These are phyloP conservation scores for Zoanthus sociatus DNA, from an alignment of 92 coral and sea anemone species.

Conservation along the genomic window DNA sequence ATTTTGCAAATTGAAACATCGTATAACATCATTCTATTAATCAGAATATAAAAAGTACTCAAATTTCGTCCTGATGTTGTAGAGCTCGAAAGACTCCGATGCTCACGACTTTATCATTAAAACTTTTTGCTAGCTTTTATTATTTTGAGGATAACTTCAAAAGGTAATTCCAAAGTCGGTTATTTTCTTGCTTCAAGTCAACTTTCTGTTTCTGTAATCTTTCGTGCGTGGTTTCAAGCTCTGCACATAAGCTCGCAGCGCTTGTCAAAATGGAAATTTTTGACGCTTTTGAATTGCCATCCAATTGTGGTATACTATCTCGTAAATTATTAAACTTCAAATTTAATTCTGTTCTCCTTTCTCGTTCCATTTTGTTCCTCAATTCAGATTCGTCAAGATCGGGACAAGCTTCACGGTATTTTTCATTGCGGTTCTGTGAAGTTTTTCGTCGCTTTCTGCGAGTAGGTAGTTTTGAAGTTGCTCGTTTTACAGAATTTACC, in stretches of 20 bases:
- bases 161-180: conserved; percentile 18
- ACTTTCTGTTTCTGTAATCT: conserved; percentile 12
- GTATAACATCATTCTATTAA: too few species aligned
- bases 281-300: conserved; percentile 19
- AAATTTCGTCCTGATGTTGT: too few species aligned
- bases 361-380: conserved; percentile 43
- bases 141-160: conserved; percentile 13
- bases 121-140: not conserved
- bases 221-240: not conserved
- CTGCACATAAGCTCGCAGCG: conserved; percentile 29
- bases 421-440: not conserved
- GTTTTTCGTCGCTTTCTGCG: conserved; percentile 18
- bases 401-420: not conserved
- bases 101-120: not conserved
- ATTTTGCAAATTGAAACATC: too few species aligned
- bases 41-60: too few species aligned
- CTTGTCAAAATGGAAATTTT: conserved; percentile 27
- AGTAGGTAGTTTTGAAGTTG: not conserved
- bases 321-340: conserved; percentile 32
- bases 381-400: conserved; percentile 17
- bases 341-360: conserved; percentile 19
- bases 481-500: too few species aligned
- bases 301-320: conserved; percentile 25
- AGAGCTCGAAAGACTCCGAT: too few species aligned
- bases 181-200: conserved; percentile 9